These are phyloP conservation scores for Odontesthes bonariensis DNA, from an alignment of 2,113 vertebrate species.

Conservation along the genomic window DNA sequence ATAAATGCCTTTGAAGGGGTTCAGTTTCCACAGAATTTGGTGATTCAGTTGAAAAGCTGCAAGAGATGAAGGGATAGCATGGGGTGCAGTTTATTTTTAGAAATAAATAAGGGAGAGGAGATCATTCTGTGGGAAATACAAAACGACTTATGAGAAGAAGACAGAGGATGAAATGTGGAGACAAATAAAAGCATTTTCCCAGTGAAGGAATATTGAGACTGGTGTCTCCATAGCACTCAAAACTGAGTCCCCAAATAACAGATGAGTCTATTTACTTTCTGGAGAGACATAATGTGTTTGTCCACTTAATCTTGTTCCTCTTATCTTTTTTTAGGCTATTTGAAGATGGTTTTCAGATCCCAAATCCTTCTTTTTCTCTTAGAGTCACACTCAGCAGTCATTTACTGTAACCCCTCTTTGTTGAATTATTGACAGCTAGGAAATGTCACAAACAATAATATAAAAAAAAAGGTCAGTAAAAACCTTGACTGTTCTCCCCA, in stretches of 20 bases:
- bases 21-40: background rate
- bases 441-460: constrained; percentile 8
- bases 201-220: background rate
- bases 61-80: background rate
- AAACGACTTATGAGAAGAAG: background rate
- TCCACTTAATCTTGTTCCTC: background rate
- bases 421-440: constrained; percentile 1
- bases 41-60: background rate
- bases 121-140: background rate
- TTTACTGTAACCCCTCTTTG: background rate
- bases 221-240: background rate
- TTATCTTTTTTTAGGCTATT: background rate
- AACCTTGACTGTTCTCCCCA: background rate
- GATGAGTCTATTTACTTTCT: constrained; percentile 6
- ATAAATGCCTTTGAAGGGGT: too few species aligned
- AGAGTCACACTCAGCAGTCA: background rate
- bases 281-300: constrained; percentile 10
- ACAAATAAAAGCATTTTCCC: background rate
- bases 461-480: constrained; percentile 9
- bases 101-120: background rate
- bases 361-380: background rate
- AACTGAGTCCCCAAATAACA: background rate
- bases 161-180: background rate
- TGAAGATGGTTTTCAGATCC: constrained; percentile 1
- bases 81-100: background rate